A percentile compares a stretch with the other conserved stretches of the same genome.
phyloP scores from a whole-genome alignment of 2,888 invertebrate species.

The Cheilosia variabilis region DNA sequence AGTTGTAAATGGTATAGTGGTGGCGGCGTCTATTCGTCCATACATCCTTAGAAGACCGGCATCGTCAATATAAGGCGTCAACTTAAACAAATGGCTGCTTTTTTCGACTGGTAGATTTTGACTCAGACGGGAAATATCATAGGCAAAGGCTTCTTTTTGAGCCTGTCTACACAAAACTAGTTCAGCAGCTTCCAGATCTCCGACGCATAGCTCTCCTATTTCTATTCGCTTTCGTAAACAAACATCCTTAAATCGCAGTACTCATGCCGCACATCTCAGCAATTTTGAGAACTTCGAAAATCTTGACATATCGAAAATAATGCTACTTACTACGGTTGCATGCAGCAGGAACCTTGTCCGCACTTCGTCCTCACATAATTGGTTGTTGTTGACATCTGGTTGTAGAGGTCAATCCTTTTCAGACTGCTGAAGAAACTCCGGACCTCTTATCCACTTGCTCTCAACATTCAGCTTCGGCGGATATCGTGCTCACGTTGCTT shows the following conservation, averaged over 20 bases:
- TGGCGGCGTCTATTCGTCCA: constrained; percentile 34
- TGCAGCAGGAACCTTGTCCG: constrained; percentile 21
- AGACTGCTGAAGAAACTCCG: constrained; percentile 46
- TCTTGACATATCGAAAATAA: constrained; percentile 19
- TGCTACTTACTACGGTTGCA: constrained; percentile 18
- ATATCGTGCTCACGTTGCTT: too few relatives aligned
- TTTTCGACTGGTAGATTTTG: constrained; percentile 11
- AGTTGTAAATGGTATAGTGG: not conserved
- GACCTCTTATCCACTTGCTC: constrained; percentile 50
- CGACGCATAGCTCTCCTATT: constrained; percentile 11
- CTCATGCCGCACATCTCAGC: constrained; percentile 34
- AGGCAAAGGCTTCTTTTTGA: constrained; percentile 1
- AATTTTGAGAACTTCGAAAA: constrained; percentile 16
- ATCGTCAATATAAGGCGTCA: constrained; percentile 13
- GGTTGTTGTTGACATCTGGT: not conserved
- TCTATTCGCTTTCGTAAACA: constrained; percentile 4
- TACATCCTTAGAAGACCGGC: too few relatives aligned
- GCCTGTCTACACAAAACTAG: constrained; percentile 14
- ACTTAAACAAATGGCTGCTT: constrained; percentile 8
- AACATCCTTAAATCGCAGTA: constrained; percentile 33
- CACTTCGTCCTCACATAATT: constrained; percentile 10
- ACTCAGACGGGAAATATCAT: constrained; percentile 21
- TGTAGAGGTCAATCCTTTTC: constrained; percentile 17
- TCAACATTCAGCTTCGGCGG: constrained; percentile 1
- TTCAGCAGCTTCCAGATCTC: constrained; percentile 32